Evolutionary conservation across 2,888 invertebrate species (phyloP).

Genomic region (Tillus elongatus): DNA sequence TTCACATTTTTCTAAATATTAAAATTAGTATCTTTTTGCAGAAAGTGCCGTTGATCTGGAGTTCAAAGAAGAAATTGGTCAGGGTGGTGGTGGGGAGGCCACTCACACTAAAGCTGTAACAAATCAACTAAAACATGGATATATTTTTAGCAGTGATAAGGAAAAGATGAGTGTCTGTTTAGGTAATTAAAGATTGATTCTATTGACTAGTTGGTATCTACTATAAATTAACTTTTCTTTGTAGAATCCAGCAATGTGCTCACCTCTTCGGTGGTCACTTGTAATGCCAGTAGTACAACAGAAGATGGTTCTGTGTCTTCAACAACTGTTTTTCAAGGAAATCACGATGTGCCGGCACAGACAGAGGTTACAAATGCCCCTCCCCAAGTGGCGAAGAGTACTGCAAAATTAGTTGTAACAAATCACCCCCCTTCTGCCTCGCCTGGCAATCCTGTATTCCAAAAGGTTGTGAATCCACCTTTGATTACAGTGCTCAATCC

Average conservation of each 20-base stretch:
- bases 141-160: constrained; percentile 19
- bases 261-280: constrained; percentile 29
- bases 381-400: constrained; percentile 20
- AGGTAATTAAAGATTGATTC: no score
- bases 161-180: constrained; percentile 39
- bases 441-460: constrained; percentile 23
- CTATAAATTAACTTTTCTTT: no score
- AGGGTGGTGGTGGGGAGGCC: constrained; percentile 34
- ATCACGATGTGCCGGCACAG: constrained; percentile 4
- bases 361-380: constrained; percentile 12
- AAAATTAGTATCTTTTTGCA: constrained; percentile 22
- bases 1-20: no score
- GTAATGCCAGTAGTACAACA: no score
- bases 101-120: constrained; percentile 19
- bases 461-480: constrained; percentile 33
- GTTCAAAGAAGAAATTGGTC: constrained; percentile 24
- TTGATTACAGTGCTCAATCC: constrained; percentile 39
- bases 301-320: no score
- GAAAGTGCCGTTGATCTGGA: constrained; percentile 33
- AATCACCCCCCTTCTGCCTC: constrained; percentile 22
- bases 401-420: constrained; percentile 30
- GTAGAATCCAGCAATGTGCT: constrained; percentile 31
- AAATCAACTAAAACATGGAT: constrained; percentile 23
- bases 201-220: no score
- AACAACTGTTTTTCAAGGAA: no score